Base-by-base conservation (phyloP, 2,888 invertebrate species). In the Apocheima hispidaria region DNA sequence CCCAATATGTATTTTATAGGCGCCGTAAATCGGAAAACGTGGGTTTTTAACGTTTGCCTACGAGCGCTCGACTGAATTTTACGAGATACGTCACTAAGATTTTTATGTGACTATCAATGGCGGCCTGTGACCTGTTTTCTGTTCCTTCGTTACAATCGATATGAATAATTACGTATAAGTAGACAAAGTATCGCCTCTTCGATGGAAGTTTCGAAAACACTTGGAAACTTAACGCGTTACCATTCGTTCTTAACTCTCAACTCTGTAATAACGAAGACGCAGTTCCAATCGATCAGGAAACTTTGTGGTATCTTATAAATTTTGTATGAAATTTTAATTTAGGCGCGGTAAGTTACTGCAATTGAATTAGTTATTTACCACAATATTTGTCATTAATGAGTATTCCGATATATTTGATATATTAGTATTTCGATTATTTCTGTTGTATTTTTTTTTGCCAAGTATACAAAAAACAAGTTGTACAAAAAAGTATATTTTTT, bases 1-100 rank as follows among this genome's bases (percentile, higher is more conserved):
- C 84, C 87, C 90, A 90, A 91, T 92, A 90, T 91, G 88, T 90
- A 92, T 90, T 92, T 91, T 92, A 91, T 91, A 87, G 88, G 79
- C 73, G 83, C 81, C 85, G 86, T 91, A 92, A 92, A 92, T 90
- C 87, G 87, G 82, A 76, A 81, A 84, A 83, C 87, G 87, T 82
- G 88, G 90, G 86, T 90, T 90, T 90, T 88, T 88, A 90, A 88
- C 88, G 89, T 90, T 89, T 86, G 86, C 87, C 86, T 84, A 83
- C 87, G 84, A 88, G 82, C 82, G 81, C 81, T 87, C 76, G 78
- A 78, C 79, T 83, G 84, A 84, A 81, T 88, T 92, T 91, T 90
- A 91, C 83, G 90, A 86, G 86, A 86, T 86, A 84, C 82, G 81
- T 82, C 82, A 64, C 65, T 61, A 63, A 69, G 64, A 83, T 81